Evolutionary conservation across 2,888 invertebrate species (phyloP).

Genomic region (Anthrax anthrax): DNA sequence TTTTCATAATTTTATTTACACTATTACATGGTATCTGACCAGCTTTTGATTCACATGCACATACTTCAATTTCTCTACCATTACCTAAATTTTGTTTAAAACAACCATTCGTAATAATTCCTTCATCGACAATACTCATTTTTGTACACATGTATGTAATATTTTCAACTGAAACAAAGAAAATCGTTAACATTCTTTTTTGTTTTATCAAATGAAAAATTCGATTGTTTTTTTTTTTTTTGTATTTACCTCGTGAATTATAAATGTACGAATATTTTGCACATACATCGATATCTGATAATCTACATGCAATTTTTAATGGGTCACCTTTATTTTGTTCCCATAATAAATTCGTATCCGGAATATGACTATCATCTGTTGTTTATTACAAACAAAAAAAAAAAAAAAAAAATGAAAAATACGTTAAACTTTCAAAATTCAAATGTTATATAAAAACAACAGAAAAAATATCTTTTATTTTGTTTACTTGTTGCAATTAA

Average conservation of each 20-base stretch:
- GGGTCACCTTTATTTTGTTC: constrained; percentile 33
- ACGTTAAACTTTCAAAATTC: no score
- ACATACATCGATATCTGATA: constrained; percentile 46
- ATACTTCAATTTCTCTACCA: constrained; percentile 38
- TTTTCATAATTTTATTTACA: constrained; percentile 8
- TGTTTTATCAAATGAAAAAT: background rate
- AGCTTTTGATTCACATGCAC: constrained; percentile 35
- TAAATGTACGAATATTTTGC: constrained; percentile 48
- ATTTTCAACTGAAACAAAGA: constrained; percentile 38
- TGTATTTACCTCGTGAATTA: constrained; percentile 41
- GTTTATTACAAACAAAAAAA: no score
- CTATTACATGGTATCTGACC: constrained; percentile 36
- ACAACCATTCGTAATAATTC: constrained; percentile 42
- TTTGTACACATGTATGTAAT: constrained; percentile 56
- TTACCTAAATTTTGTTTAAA: constrained; percentile 38
- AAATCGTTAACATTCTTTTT: background rate
- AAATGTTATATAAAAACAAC: background rate
- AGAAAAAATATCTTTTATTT: background rate
- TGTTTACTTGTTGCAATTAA: constrained; percentile 50
- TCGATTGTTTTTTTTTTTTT: background rate
- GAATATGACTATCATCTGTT: constrained; percentile 47
- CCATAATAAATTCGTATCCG: constrained; percentile 48
- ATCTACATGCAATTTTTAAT: constrained; percentile 39
- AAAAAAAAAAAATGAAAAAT: background rate
- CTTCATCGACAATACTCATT: constrained; percentile 37